Percentiles rank a stretch among this genome's conserved stretches.
Conservation (phyloP, 2,888 invertebrate species). For the Scotopteryx bipunctaria region DNA sequence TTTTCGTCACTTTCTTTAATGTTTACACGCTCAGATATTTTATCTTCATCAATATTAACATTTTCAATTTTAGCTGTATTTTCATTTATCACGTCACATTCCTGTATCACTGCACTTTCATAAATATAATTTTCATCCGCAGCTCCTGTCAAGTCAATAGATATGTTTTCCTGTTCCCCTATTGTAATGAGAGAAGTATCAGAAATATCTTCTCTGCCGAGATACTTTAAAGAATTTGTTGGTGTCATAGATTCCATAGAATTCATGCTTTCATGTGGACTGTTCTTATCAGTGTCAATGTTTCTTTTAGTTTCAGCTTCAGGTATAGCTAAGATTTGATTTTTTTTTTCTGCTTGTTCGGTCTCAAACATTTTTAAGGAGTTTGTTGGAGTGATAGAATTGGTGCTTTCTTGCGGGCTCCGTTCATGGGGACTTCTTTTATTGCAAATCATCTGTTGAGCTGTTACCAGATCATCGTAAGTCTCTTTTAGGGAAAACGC, state of each 20-base stretch:
- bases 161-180: conserved; percentile 12
- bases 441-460: conserved; percentile 42
- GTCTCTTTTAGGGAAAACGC: conserved; percentile 50
- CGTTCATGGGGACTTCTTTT: conserved; percentile 40
- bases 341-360: conserved; percentile 26
- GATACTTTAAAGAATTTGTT: conserved; percentile 13
- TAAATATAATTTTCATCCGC: background rate
- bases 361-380: conserved; percentile 42
- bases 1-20: background rate
- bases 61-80: background rate
- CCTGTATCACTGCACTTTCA: background rate
- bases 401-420: conserved; percentile 39
- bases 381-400: conserved; percentile 39
- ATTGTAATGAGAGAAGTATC: conserved; percentile 15
- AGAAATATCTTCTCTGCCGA: conserved; percentile 9
- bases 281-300: background rate
- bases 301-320: conserved; percentile 34
- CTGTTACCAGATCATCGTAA: conserved; percentile 43
- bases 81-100: background rate
- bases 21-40: background rate
- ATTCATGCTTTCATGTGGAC: background rate
- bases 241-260: conserved; percentile 12
- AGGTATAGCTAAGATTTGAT: conserved; percentile 22
- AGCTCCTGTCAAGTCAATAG: conserved; percentile 8
- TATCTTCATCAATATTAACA: background rate